Evolutionary conservation across 2,113 vertebrate genomes (phyloP).

Genomic region (Xiphorhynchus elegans): DNA sequence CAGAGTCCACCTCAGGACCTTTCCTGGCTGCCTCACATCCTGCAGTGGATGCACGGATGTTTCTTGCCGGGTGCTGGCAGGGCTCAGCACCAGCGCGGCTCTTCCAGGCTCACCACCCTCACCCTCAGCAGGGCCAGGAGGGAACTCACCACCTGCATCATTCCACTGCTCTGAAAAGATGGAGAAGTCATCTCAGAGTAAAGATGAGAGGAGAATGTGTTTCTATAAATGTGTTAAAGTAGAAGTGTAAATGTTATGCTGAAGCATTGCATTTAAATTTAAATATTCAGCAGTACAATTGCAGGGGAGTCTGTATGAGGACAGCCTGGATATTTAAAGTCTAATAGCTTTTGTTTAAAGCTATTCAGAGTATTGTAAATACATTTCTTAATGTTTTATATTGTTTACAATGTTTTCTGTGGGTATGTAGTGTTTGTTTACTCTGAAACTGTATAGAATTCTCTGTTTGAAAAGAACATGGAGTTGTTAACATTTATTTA

Average conservation of each 20-base stretch:
- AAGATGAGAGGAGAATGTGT: not conserved
- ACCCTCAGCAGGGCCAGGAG: not conserved
- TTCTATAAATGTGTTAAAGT: not conserved
- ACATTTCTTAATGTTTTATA: constrained; percentile 15
- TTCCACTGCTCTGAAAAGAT: not conserved
- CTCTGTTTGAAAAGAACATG: constrained; percentile 1
- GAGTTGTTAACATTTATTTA: constrained; percentile 32
- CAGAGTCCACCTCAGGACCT: not conserved
- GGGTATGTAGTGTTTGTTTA: not conserved
- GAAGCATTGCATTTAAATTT: not conserved
- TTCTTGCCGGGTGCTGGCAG: fast-evolving
- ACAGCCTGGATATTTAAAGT: not conserved
- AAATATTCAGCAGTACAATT: not conserved
- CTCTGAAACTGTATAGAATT: not conserved
- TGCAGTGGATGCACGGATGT: fast-evolving
- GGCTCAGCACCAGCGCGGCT: fast-evolving
- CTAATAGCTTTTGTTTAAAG: constrained; percentile 43
- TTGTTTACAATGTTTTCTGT: constrained; percentile 10
- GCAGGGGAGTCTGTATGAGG: not conserved
- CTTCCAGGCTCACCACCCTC: not conserved
- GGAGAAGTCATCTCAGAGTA: not conserved
- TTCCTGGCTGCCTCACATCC: fast-evolving
- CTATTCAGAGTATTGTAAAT: constrained; percentile 21
- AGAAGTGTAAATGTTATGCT: not conserved
- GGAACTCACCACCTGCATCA: fast-evolving